Conservation (phyloP, 2,888 invertebrate species). For the Cerceris ruficornis region DNA sequence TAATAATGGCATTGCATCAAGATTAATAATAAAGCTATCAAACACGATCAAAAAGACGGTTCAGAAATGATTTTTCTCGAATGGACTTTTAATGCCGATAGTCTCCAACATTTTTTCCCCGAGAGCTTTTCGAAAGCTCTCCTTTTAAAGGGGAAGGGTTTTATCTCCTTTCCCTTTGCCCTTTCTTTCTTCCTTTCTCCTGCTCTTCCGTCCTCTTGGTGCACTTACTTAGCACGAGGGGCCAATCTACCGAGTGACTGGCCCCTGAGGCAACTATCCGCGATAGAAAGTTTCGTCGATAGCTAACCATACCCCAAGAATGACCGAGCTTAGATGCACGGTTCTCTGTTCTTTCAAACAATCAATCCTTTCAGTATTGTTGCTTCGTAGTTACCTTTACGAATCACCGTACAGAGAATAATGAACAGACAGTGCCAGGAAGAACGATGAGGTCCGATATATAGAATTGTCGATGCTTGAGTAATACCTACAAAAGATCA, state of each 20-base stretch:
- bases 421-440: neutral
- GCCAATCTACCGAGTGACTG: slow-evolving; percentile 49
- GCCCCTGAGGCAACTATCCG: slow-evolving; percentile 34
- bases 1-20: too few species aligned
- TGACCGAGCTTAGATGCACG: slow-evolving; percentile 32
- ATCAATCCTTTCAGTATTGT: slow-evolving; percentile 28
- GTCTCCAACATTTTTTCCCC: slow-evolving; percentile 18
- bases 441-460: neutral
- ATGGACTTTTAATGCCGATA: slow-evolving; percentile 23
- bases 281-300: slow-evolving; percentile 24
- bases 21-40: too few species aligned
- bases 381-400: slow-evolving; percentile 13
- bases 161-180: slow-evolving; percentile 28
- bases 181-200: slow-evolving; percentile 24
- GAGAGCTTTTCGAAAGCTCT: slow-evolving; percentile 26
- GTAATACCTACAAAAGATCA: neutral
- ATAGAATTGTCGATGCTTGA: slow-evolving; percentile 3
- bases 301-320: slow-evolving; percentile 30
- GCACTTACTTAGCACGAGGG: slow-evolving; percentile 47
- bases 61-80: neutral
- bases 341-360: slow-evolving; percentile 26
- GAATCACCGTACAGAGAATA: neutral
- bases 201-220: slow-evolving; percentile 27
- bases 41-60: too few species aligned
- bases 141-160: slow-evolving; percentile 31